Conservation (phyloP, 2,888 invertebrate species). For the Achlya flavicornis region DNA sequence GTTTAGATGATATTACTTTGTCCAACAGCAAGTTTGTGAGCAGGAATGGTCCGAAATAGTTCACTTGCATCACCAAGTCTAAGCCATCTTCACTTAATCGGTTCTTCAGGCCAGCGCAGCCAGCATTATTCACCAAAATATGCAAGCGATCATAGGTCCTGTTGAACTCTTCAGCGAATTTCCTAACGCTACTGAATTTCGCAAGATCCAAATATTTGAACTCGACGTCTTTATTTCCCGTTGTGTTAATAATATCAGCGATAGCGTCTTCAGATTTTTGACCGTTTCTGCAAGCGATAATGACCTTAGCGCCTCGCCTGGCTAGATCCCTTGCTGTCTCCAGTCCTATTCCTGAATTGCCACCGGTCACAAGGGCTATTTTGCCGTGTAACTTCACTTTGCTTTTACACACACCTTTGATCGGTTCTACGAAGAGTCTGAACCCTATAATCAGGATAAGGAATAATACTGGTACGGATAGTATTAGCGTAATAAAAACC, state of each 20-base stretch:
- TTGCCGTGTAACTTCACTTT: conserved; percentile 74
- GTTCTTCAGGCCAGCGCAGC: conserved; percentile 63
- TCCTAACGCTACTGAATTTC: conserved; percentile 77
- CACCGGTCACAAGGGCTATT: conserved; percentile 89
- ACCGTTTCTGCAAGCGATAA: conserved; percentile 91
- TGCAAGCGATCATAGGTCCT: conserved; percentile 78
- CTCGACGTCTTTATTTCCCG: conserved; percentile 88
- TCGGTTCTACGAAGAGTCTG: conserved; percentile 40
- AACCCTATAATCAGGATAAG: conserved; percentile 15
- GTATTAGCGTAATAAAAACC: not conserved
- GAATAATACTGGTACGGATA: not conserved
- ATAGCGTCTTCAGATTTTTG: conserved; percentile 87
- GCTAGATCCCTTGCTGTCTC: conserved; percentile 90
- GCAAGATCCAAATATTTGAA: conserved; percentile 80
- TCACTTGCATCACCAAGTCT: conserved; percentile 85
- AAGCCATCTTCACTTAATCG: conserved; percentile 84
- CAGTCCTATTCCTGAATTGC: conserved; percentile 92
- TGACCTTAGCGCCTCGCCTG: conserved; percentile 85
- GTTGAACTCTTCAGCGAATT: conserved; percentile 85
- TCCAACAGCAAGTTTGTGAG: conserved; percentile 86
- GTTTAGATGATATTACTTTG: conserved; percentile 63
- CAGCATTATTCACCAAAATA: conserved; percentile 87
- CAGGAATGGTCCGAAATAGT: conserved; percentile 88
- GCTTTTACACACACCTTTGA: conserved; percentile 58
- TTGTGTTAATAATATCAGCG: conserved; percentile 87